A percentile compares a stretch with the other conserved stretches of the same genome.
Evolutionary conservation across 2,113 vertebrate genomes (phyloP).

Genomic region (Agapornis roseicollis): DNA sequence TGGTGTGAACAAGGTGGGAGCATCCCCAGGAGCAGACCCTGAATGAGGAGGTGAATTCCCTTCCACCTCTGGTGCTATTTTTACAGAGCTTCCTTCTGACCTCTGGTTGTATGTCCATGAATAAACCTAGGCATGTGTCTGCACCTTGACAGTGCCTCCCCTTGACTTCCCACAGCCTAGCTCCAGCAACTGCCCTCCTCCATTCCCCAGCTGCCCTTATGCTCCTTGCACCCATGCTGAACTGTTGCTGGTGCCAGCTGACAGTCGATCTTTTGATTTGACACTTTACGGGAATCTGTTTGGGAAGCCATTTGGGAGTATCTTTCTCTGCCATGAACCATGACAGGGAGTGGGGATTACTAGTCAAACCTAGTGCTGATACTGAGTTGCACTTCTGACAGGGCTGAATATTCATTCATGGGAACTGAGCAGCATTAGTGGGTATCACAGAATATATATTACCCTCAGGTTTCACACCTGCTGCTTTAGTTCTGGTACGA

Average conservation of each 20-base stretch:
- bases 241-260: background rate
- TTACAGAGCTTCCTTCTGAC: background rate
- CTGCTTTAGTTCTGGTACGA: background rate
- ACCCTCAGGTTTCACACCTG: background rate
- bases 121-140: background rate
- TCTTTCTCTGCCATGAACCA: background rate
- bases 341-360: background rate
- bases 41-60: background rate
- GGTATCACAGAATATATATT: background rate
- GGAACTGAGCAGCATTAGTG: background rate
- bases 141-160: background rate
- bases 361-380: background rate
- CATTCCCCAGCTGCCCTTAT: background rate
- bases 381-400: background rate
- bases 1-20: background rate
- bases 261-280: background rate
- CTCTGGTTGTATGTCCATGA: background rate
- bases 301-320: background rate
- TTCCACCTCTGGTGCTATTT: background rate
- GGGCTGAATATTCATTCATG: background rate
- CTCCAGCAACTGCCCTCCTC: background rate
- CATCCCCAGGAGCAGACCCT: background rate
- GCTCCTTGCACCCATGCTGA: background rate
- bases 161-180: accelerated
- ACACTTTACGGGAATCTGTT: background rate